Evolutionary conservation across 2,888 invertebrate species (phyloP), one percentile per base, ranked within the genome.

Genomic region (Dromius quadrimaculatus): DNA sequence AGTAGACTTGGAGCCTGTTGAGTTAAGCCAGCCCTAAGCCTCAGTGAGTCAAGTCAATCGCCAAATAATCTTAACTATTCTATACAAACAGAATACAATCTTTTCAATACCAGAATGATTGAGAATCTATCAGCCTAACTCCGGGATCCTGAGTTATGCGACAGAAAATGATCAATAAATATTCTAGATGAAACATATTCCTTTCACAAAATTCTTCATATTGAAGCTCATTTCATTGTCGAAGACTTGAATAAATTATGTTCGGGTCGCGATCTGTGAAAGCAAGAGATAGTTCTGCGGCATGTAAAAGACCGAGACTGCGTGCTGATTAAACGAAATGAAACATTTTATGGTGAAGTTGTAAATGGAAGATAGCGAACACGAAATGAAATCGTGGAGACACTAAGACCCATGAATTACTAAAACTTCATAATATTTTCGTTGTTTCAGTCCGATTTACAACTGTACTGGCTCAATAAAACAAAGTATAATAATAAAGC

Each of bases 351-450:
- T 61, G 36, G 41, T 38, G 13, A 20, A 11, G 38, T 61, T 41
- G 23, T 61, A 41, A 61, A 61, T 61, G 61, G 61, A 22, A 19
- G 4, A 41, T 41, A n/a, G 50, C 28, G 28, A 54, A 41, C 61
- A 15, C 61, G 41, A 61, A 61, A 61, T 61, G 61, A 61, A 41
- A 54, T 54, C 28, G 50, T 15, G 50, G 50, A 54, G 50, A 54
- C 50, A 54, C 28, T 54, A 54, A 54, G 41, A 61, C 41, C 61
- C 41, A 23, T 23, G 61, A 61, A 61, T 22, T 22, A 32, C 61
- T 23, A 41, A 15, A 41, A 61, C 38, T 41, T 54, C 50, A 41
- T 61, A 61, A 61, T 61, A 61, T 61, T 59, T 61, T 41, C 38
- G 8, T 8, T 36, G 22, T 61, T 61, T 61, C 61, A 13, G 28